Base-by-base conservation (phyloP, 2,888 invertebrate species). In the Ormyrus pomaceus region DNA sequence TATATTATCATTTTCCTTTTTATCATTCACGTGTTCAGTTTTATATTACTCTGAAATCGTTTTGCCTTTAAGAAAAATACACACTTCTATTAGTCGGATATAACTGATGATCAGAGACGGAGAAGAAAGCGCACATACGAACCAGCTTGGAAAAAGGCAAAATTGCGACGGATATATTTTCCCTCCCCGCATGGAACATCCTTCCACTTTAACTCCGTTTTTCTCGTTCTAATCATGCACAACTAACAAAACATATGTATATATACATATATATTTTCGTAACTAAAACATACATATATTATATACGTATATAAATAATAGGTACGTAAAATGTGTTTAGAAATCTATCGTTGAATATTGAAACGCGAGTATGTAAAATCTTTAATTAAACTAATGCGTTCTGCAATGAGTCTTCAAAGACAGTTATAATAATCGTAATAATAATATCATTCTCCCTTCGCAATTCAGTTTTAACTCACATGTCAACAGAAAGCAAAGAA, bases 231-330 rank as follows among this genome's bases (percentile, higher is more conserved):
- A 84, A 82, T 85, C 84, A 85, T 86, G 83, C 85, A 84, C 83
- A 84, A 83, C 72, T 82, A 82, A 86, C 81, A 83, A 86, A 85
- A 85, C 83, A 79, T 83, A 65, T 66, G 66, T 79, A 83, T 84
- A 80, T 84, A 83, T 83, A 83, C 83, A 86, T 83, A 85, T 83
- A 72, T 83, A 82, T 78, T 83, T 73, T 73, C 76, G 69, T 79
- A 77, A 77, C 65, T 79, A 77, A 79, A 78, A 77, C 73, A 70
- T 79, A 79, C 77, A 75, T 77, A 70, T 73, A 19, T 19, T 19
- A 19, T 19, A 58, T 77, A 71, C 58, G 53, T 58, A 78, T 80
- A 80, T 76, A 82, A 79, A 80, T 79, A 75, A 79, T 79, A 74
- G 71, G 71, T 79, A 77, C 74, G 61, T 77, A 82, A 82, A 79